Conservation (phyloP, 1,140 invertebrate genomes). For the Hypsibius dujardini region DNA sequence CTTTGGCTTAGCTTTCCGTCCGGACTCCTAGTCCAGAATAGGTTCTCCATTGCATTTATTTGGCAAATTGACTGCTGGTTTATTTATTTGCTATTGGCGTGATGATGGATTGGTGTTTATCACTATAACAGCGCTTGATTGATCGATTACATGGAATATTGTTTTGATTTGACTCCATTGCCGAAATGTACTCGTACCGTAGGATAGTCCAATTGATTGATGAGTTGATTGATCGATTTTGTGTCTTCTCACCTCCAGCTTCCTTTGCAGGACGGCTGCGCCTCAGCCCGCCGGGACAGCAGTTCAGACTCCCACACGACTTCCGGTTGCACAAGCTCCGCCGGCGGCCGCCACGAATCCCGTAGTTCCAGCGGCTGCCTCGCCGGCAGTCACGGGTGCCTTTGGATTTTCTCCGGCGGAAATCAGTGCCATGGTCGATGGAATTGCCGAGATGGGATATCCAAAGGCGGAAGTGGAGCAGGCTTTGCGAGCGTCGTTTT, state of each 20-base stretch:
- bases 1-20: too few species aligned
- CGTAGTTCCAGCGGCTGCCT: neutral
- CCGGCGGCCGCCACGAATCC: neutral
- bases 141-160: neutral
- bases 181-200: neutral
- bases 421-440: neutral
- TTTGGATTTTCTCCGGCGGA: neutral
- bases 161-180: neutral
- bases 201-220: neutral
- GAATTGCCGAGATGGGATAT: slow-evolving; percentile 14
- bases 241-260: neutral
- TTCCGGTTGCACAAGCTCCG: neutral
- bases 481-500: slow-evolving; percentile 86
- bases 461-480: slow-evolving; percentile 46
- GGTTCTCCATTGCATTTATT: too few species aligned
- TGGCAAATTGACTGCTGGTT: too few species aligned
- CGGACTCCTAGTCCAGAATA: too few species aligned
- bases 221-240: neutral
- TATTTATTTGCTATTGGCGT: too few species aligned
- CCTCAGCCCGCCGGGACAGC: neutral
- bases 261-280: neutral
- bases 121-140: neutral
- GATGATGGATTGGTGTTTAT: too few species aligned
- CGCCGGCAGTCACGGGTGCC: neutral
- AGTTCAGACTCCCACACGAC: neutral